phyloP scores from a whole-genome alignment of 2,888 invertebrate species.

The Tinea trinotella region DNA sequence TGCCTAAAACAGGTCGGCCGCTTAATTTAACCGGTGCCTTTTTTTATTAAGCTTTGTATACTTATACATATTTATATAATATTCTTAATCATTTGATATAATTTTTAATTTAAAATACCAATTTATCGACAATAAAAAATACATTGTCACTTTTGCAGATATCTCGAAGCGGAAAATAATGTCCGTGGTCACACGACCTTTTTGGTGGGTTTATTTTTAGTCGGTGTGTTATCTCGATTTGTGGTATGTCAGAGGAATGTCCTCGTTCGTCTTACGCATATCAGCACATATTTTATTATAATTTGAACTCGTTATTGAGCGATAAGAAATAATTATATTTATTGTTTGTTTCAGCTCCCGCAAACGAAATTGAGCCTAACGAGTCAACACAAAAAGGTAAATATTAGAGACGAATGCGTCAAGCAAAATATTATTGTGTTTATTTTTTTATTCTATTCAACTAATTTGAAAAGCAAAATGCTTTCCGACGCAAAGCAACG shows the following conservation, averaged over 20 bases:
- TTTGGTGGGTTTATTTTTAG: constrained; percentile 9
- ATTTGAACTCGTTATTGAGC: constrained; percentile 24
- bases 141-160: background rate
- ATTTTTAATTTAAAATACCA: background rate
- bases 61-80: constrained; percentile 43
- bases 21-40: constrained; percentile 12
- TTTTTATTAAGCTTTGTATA: constrained; percentile 37
- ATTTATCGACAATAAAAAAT: background rate
- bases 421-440: background rate
- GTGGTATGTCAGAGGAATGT: background rate
- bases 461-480: constrained; percentile 18
- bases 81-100: constrained; percentile 9
- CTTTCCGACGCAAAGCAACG: constrained; percentile 32
- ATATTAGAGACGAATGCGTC: background rate
- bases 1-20: background rate
- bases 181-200: background rate
- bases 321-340: constrained; percentile 10
- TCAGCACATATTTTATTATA: constrained; percentile 30
- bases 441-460: constrained; percentile 10
- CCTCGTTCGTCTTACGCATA: background rate
- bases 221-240: background rate
- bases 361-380: constrained; percentile 51
- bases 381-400: constrained; percentile 62
- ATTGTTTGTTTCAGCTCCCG: constrained; percentile 50
- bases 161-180: background rate